These are phyloP conservation scores for Trichonephila inaurata DNA, from an alignment of 1,140 invertebrate species.

Conservation along the genomic window DNA sequence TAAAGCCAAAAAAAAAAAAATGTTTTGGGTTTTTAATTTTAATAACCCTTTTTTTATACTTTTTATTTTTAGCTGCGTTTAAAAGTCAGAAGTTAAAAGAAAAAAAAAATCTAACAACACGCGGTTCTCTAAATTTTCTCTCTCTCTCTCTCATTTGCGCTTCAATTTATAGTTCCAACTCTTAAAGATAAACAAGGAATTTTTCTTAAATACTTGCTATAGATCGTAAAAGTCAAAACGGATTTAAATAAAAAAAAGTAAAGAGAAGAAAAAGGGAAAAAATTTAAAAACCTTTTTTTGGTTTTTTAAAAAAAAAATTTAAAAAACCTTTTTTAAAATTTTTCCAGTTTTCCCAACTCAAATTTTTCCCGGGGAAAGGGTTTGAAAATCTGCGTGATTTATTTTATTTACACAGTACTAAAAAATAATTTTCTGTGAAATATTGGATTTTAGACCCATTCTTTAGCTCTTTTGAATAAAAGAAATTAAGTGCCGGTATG, in stretches of 20 bases:
- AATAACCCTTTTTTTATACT: too few relatives aligned
- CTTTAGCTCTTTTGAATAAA: neutral
- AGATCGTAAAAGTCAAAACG: neutral
- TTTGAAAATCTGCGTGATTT: neutral
- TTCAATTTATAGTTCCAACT: neutral
- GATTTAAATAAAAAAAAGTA: neutral
- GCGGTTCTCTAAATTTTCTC: neutral
- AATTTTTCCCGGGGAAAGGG: too few relatives aligned
- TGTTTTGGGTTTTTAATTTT: too few relatives aligned
- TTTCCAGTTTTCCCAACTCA: too few relatives aligned
- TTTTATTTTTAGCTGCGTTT: too few relatives aligned
- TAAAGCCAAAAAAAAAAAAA: neutral
- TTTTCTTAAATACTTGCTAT: neutral
- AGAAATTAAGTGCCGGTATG: neutral
- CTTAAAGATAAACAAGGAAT: neutral
- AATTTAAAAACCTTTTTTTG: conserved; percentile 11
- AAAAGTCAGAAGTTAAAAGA: neutral
- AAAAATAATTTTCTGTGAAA: conserved; percentile 13
- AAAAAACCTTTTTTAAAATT: too few relatives aligned
- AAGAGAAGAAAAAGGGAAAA: neutral
- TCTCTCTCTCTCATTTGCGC: neutral
- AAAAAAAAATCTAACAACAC: neutral
- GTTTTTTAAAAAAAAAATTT: neutral
- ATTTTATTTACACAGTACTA: conserved; percentile 5
- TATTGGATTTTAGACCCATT: neutral